Base-by-base conservation (phyloP, 2,888 invertebrate species). In the Lottia scabra region DNA sequence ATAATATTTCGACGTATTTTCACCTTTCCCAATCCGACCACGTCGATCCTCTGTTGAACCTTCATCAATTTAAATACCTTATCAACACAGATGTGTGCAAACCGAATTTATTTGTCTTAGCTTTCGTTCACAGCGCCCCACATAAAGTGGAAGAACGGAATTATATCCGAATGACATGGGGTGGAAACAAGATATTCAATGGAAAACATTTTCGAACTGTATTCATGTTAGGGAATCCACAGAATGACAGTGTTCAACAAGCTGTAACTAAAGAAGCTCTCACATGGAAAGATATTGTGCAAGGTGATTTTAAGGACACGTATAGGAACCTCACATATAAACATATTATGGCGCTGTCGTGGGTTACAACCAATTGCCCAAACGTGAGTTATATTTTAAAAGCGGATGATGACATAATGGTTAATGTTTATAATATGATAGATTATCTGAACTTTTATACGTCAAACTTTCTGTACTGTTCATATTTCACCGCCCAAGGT, bases 341-440 rank as follows among this genome's bases (percentile, higher is more conserved):
- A 69, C 85, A 88, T 73, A 77, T 89, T 16, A 87, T 87, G 78
- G 78, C 76, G 0, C 65, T 80, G 8, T 71, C 78, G 69, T 89
- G 89, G 89, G 81, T 85, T 0, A 73, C 81, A 5, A 80, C 79
- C 45, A 79, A 80, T 72, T 89, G 89, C 74, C 81, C 76, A 15
- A 75, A 82, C 43, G 85, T 85, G 1, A 82, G 82, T 65, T 88
- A 83, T 69, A 77, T 89, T 26, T 76, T 89, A n/a, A 88, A 88
- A 75, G 80, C 82, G 1, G 89, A 89, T 72, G 89, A 89, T 73
- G 89, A 89, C 67, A 85, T 86, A 0, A 83, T 88, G 72, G 82
- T 89, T 12, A 87, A 89, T 68, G 73, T 84, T 86, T 87, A 94
- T 43, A 92, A 93, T 80, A 91, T 91, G 77, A 88, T 93, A 43